These are phyloP conservation scores for Poecilia latipinna DNA, from an alignment of 2,113 vertebrate genomes.

Conservation along the genomic window DNA sequence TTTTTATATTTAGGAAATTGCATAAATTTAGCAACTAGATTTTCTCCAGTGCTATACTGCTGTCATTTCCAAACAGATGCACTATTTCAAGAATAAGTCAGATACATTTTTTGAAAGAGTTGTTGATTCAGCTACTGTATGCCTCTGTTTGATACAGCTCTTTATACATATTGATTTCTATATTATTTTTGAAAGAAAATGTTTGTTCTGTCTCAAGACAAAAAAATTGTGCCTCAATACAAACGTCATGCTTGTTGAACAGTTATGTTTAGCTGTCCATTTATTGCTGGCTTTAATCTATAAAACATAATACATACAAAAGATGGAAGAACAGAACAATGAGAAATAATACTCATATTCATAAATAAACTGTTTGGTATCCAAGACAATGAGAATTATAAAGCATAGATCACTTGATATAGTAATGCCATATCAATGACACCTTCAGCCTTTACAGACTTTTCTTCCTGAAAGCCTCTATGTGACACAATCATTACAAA, in stretches of 20 bases:
- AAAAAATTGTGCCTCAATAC: neutral
- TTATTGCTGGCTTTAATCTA: too few relatives aligned
- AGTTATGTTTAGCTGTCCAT: neutral
- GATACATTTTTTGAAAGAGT: neutral
- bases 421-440: slow-evolving; percentile 73
- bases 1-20: too few relatives aligned
- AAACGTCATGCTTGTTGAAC: neutral
- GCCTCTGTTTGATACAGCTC: neutral
- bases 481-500: slow-evolving; percentile 99
- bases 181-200: neutral
- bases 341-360: neutral
- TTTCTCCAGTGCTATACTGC: too few relatives aligned
- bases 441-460: slow-evolving; percentile 74
- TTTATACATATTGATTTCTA: neutral
- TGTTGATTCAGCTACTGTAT: neutral
- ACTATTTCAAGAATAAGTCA: too few relatives aligned
- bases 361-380: slow-evolving; percentile 12
- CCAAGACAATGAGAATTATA: slow-evolving; percentile 39
- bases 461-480: slow-evolving; percentile 90
- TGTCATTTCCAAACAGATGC: too few relatives aligned
- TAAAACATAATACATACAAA: neutral
- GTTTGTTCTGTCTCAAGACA: neutral
- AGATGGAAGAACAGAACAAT: neutral
- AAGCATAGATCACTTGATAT: slow-evolving; percentile 62
- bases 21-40: too few relatives aligned